Evolutionary conservation across 2,797 vertebrate species (phyloP).

Genomic region (Acanthurus tractus): DNA sequence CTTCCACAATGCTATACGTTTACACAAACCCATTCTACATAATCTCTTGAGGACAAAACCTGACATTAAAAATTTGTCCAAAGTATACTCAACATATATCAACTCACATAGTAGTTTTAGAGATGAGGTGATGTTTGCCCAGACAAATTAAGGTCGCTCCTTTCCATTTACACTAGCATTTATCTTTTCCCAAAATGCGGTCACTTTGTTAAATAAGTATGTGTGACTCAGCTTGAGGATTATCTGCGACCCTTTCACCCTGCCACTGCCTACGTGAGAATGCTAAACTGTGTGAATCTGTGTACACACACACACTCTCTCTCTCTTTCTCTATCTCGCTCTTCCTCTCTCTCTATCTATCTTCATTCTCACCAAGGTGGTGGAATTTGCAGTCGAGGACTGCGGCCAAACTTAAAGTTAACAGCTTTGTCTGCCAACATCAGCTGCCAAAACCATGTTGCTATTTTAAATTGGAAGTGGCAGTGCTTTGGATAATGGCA

Average conservation of each 20-base stretch:
- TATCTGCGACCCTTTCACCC: constrained; percentile 69
- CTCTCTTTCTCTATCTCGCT: not conserved
- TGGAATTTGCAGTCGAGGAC: constrained; percentile 67
- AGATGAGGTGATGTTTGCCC: not conserved
- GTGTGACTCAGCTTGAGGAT: constrained; percentile 70
- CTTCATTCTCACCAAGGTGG: constrained; percentile 56
- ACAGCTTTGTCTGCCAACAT: constrained; percentile 63
- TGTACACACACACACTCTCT: constrained; percentile 28
- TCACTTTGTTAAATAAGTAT: constrained; percentile 22
- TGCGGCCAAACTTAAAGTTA: constrained; percentile 68
- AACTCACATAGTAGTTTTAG: not conserved
- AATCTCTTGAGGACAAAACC: not conserved
- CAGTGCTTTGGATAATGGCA: constrained; percentile 48
- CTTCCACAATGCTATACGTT: not conserved
- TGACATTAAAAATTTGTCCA: not conserved
- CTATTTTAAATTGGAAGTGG: constrained; percentile 71
- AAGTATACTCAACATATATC: not conserved
- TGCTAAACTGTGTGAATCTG: constrained; percentile 52
- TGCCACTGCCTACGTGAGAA: constrained; percentile 80
- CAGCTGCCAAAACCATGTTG: constrained; percentile 67
- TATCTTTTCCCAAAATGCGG: constrained; percentile 12
- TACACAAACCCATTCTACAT: constrained; percentile 9
- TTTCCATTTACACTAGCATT: constrained; percentile 13
- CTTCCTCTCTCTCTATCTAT: constrained; percentile 30
- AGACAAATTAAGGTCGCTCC: constrained; percentile 2